Evolutionary conservation across 23 tunicate genomes (phyloP), one percentile per base, ranked within the genome.

Genomic region (Phallusia fumigata): DNA sequence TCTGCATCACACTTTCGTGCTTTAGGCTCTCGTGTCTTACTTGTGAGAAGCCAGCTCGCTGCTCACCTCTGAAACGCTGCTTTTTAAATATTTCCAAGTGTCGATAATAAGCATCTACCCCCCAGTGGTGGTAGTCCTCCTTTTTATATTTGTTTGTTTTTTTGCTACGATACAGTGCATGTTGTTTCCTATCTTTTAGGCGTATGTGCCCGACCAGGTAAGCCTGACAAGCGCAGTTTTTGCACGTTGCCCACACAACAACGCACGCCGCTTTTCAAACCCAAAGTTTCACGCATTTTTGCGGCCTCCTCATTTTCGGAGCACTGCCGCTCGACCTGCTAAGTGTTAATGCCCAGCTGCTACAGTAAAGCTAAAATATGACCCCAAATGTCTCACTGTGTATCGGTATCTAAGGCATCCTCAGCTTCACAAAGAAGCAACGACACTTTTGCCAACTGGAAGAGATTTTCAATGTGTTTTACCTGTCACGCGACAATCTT

Each of bases 261-360:
- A 40, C 47, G 47, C 47, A 10, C 47, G 47, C 47, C 47, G 47
- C 47, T 40, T 40, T 40, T 40, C 10, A 10, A 18, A 15, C 18
- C 18, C 18, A 13, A 58, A 58, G 69, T 58, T 58, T 58, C 69
- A 58, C 26, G 26, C 15, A 13, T 22, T 21, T 24, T 24, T 22
- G 28, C 69, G 26, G 28, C 69, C 69, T 22, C 26, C 69, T 1
- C 3, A 13, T 58, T 22, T 8, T 58, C 2, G 69, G 69, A 58
- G 69, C 28, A 58, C 69, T 58, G 69, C 69, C 69, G 69, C 3
- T 58, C 13, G 69, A 58, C 69, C 69, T 58, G 28, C 16, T 24
- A 13, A 58, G 69, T 58, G 69, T 58, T 58, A 58, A 58, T 24
- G 69, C 69, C 69, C 26, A 58, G 69, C 69, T 58, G 69, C 69